Percentiles rank a stretch among this genome's conserved stretches.
Evolutionary conservation across 2,888 invertebrate species (phyloP).

Genomic region (Eristalinus aeneus): DNA sequence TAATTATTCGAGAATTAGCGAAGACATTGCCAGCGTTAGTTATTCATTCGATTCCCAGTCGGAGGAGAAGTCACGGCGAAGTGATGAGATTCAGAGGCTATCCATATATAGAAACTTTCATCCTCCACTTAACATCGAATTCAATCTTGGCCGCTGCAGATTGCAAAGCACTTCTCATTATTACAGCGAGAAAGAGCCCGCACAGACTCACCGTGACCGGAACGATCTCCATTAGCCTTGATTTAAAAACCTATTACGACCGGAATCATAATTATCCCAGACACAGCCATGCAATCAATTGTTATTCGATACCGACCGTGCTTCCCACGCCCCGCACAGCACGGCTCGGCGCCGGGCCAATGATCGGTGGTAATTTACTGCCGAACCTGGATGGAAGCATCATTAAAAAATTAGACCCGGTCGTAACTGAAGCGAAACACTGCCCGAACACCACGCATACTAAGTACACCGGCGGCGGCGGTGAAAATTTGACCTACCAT

Average conservation of each 20-base stretch:
- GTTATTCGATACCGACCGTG: not conserved
- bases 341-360: not conserved
- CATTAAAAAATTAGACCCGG: constrained; percentile 13
- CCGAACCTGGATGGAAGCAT: not conserved
- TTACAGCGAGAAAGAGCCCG: not conserved
- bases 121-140: not conserved
- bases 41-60: no score
- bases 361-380: not conserved
- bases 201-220: not conserved
- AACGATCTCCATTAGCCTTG: not conserved
- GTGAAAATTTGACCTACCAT: not conserved
- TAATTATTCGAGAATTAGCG: no score
- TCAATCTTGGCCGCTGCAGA: not conserved
- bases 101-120: no score
- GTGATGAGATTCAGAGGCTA: no score
- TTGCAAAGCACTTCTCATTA: not conserved
- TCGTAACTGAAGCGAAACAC: constrained; percentile 11
- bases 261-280: not conserved
- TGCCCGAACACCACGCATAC: constrained; percentile 32
- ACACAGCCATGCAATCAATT: not conserved
- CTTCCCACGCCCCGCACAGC: not conserved
- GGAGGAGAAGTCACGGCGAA: no score
- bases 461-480: constrained; percentile 6
- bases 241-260: not conserved
- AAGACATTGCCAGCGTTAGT: no score